These are phyloP conservation scores for Dryomyza anilis DNA, from an alignment of 2,888 invertebrate genomes.

Conservation along the genomic window DNA sequence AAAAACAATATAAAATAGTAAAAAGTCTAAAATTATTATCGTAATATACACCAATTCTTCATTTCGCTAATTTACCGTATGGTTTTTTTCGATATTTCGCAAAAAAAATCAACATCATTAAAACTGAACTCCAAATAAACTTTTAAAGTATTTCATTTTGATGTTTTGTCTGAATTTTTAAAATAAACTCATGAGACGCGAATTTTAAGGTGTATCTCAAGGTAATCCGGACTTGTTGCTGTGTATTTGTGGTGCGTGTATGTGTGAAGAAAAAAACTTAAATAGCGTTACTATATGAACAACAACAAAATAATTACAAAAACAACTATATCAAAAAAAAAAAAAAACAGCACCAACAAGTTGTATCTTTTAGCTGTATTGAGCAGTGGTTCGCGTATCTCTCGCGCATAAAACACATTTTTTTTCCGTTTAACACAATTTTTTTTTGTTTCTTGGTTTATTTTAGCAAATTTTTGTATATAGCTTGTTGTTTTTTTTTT, in stretches of 20 bases:
- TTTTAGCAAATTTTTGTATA: slow-evolving; percentile 9
- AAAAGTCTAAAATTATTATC: background rate
- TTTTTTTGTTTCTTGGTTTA: background rate
- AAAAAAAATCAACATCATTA: background rate
- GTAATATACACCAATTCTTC: too few species aligned
- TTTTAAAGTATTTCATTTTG: background rate
- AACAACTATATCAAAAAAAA: background rate
- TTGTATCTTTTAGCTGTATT: background rate
- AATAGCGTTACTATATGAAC: slow-evolving; percentile 5
- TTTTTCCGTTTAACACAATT: background rate
- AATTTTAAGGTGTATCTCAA: slow-evolving; percentile 32
- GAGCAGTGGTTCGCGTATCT: background rate
- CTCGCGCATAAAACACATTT: too few species aligned
- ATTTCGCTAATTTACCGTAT: too few species aligned
- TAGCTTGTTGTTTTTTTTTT: background rate
- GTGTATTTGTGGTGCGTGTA: slow-evolving; percentile 4
- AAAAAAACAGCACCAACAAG: slow-evolving; percentile 3
- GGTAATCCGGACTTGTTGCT: slow-evolving; percentile 36
- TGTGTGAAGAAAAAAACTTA: slow-evolving; percentile 25
- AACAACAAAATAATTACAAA: slow-evolving; percentile 2
- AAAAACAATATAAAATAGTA: background rate
- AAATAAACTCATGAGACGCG: slow-evolving; percentile 4
- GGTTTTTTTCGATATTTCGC: too few species aligned
- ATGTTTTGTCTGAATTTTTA: background rate
- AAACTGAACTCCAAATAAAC: background rate